Conservation (phyloP, 2,797 vertebrate genomes). For the Acestrorhynchus altus region DNA sequence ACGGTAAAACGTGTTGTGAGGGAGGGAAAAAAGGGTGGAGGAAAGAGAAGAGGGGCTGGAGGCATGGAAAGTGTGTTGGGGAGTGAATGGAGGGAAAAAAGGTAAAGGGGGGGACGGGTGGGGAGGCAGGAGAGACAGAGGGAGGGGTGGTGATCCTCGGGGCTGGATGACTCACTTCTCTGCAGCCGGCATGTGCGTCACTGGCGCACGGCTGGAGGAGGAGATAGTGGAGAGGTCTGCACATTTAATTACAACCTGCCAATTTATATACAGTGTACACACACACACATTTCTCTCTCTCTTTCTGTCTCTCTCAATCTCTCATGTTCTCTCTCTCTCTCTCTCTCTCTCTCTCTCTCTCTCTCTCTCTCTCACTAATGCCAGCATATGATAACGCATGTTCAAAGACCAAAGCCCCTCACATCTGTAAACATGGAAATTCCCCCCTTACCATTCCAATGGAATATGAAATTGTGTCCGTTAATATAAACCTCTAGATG, state of each 20-base stretch:
- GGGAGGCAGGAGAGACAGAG: slow-evolving; percentile 73
- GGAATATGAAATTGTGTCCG: slow-evolving; percentile 15
- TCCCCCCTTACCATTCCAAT: slow-evolving; percentile 20
- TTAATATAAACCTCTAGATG: slow-evolving; percentile 15
- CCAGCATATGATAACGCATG: slow-evolving; percentile 49
- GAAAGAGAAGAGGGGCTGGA: slow-evolving; percentile 36
- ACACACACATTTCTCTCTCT: slow-evolving; percentile 55
- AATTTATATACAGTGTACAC: slow-evolving; percentile 86
- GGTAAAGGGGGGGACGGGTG: slow-evolving; percentile 48
- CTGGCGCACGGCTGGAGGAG: slow-evolving; percentile 84
- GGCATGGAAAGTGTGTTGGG: slow-evolving; percentile 55
- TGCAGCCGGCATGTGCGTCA: slow-evolving; percentile 86
- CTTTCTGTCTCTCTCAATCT: background rate
- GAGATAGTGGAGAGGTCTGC: slow-evolving; percentile 87
- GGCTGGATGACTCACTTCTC: slow-evolving; percentile 87
- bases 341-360: background rate
- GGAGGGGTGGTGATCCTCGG: slow-evolving; percentile 84
- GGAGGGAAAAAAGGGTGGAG: slow-evolving; percentile 14
- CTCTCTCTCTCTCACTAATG: slow-evolving; percentile 37
- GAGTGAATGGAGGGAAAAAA: slow-evolving; percentile 65
- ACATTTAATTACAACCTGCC: slow-evolving; percentile 87
- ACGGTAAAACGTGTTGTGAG: slow-evolving; percentile 66
- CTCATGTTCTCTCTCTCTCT: background rate
- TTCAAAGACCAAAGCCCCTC: slow-evolving; percentile 49
- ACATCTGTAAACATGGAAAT: slow-evolving; percentile 44